Conservation (phyloP, 2,113 vertebrate genomes). For the Otolemur garnettii region DNA sequence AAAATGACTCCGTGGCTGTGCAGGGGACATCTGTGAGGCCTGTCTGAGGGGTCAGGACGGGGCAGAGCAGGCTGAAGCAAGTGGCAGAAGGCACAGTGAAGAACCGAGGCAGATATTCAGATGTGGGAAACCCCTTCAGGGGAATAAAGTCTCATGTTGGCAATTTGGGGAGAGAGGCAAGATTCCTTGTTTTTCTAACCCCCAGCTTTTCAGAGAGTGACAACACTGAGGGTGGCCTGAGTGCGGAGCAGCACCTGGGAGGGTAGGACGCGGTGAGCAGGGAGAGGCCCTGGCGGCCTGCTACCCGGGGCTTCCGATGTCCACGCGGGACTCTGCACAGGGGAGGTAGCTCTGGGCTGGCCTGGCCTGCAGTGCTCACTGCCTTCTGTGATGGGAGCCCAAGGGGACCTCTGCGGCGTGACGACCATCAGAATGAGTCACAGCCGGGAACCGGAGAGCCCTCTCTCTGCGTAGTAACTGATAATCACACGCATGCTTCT, state of each 20-base stretch:
- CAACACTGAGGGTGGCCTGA: rapidly evolving
- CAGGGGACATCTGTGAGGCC: rapidly evolving
- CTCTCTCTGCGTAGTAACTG: rapidly evolving
- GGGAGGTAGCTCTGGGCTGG: slow-evolving; percentile 65
- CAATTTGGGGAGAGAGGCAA: background rate
- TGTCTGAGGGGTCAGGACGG: rapidly evolving
- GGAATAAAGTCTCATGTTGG: background rate
- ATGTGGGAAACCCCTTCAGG: no score
- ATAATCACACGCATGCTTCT: rapidly evolving
- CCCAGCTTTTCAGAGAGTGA: background rate
- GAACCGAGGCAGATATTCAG: background rate
- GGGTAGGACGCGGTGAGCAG: background rate
- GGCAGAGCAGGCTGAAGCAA: rapidly evolving
- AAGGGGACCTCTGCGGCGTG: slow-evolving; percentile 61
- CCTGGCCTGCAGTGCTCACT: slow-evolving; percentile 67
- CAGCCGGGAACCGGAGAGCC: background rate
- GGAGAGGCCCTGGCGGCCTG: slow-evolving; percentile 43
- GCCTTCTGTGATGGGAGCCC: slow-evolving; percentile 62
- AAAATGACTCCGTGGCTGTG: background rate
- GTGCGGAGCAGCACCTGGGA: rapidly evolving
- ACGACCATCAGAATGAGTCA: background rate
- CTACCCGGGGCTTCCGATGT: slow-evolving; percentile 41
- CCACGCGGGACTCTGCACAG: slow-evolving; percentile 67
- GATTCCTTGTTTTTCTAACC: background rate
- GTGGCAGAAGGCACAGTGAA: rapidly evolving